phyloP scores from a whole-genome alignment of 2,797 vertebrate genomes.

The Chelmon rostratus region DNA sequence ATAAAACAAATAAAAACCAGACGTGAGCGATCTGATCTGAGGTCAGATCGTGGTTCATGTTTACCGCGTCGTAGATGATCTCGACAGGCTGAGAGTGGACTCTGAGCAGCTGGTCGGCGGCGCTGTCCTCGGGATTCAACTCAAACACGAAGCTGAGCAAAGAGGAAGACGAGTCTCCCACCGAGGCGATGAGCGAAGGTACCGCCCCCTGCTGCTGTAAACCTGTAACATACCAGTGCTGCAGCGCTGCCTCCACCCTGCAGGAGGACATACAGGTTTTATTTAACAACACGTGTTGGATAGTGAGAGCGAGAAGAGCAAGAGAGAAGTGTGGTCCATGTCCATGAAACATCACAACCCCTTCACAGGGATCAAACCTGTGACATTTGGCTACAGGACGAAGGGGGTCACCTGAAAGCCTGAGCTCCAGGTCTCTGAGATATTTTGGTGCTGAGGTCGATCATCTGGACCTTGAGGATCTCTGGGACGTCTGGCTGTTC shows the following conservation, averaged over 20 bases:
- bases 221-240: slow-evolving; percentile 96
- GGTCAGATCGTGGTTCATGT: background rate
- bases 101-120: slow-evolving; percentile 90
- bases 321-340: too few species aligned
- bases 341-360: background rate
- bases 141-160: slow-evolving; percentile 91
- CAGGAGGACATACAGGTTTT: background rate
- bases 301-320: too few species aligned
- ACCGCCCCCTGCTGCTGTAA: slow-evolving; percentile 88
- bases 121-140: slow-evolving; percentile 89
- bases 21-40: background rate
- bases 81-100: slow-evolving; percentile 95
- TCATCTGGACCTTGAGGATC: slow-evolving; percentile 94
- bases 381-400: background rate
- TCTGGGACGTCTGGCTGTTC: slow-evolving; percentile 90
- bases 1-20: background rate
- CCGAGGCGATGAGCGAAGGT: slow-evolving; percentile 93
- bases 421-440: slow-evolving; percentile 96
- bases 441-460: slow-evolving; percentile 92
- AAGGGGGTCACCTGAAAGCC: slow-evolving; percentile 88
- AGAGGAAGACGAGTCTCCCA: slow-evolving; percentile 89
- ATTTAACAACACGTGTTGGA: too few species aligned
- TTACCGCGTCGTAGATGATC: slow-evolving; percentile 95
- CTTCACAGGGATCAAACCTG: background rate
- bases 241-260: slow-evolving; percentile 92